Evolutionary conservation across 2,888 invertebrate species (phyloP), one percentile per base, ranked within the genome.

Genomic region (Pasiphila rectangulata): DNA sequence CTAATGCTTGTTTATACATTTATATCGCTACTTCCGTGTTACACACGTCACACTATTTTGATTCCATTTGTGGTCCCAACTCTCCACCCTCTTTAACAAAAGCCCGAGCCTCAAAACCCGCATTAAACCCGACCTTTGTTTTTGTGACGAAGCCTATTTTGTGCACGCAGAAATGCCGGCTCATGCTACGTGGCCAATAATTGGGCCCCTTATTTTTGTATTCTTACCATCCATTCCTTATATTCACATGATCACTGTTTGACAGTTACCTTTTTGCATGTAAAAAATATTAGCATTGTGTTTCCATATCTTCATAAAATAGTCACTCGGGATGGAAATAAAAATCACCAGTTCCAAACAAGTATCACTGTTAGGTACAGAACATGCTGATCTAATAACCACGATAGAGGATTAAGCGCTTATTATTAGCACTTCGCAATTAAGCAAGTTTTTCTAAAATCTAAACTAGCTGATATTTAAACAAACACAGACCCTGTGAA

Each of bases 91-190:
- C 12, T 41, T 30, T 23, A 19, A 27, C 19, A 25, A 20, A 38
- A 19, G n/a, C 7, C 19, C 9, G 25, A 27, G 4, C 16, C n/a
- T 16, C 17, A 5, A 29, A 41, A 32, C n/a, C 17, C 25, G 12
- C 21, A 6, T 23, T 32, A 12, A 19, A 32, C 12, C 44, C 19
- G 24, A 44, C 44, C 30, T 25, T 39, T 38, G 38, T 30, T 44
- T 35, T 34, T 38, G 44, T 19, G 39, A 35, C 19, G 34, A 19
- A 20, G 24, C 32, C 21, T 44, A 37, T 43, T 43, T 44, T 23
- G 24, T 16, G 17, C 24, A 9, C 21, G 15, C 35, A 43, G 35
- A 43, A 35, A 36, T 15, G n/a, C 19, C 13, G 25, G 34, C 20
- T 43, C 32, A 30, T 30, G 21, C 24, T 23, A 15, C 36, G 27